These are phyloP conservation scores for Hydrotaea diabolus DNA, from an alignment of 2,888 invertebrate genomes.

Conservation along the genomic window DNA sequence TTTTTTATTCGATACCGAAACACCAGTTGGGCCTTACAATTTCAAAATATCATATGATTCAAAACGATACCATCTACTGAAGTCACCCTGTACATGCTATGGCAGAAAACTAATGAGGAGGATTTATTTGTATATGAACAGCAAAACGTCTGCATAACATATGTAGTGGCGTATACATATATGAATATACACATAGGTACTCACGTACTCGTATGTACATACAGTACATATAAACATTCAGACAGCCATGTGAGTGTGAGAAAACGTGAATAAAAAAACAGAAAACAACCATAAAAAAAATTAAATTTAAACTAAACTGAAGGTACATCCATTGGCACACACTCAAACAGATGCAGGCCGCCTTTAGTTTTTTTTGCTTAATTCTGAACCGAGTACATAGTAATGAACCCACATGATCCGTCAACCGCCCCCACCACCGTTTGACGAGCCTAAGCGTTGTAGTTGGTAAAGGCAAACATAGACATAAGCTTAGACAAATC, in stretches of 20 bases:
- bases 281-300: constrained; percentile 38
- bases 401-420: constrained; percentile 30
- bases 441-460: not conserved
- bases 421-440: not conserved
- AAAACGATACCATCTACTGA: no score
- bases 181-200: not conserved
- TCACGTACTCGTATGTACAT: constrained; percentile 8
- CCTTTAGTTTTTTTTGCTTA: constrained; percentile 4
- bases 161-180: constrained; percentile 13
- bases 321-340: constrained; percentile 19
- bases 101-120: constrained; percentile 18
- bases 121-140: constrained; percentile 45
- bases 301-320: constrained; percentile 56
- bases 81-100: no score
- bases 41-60: no score
- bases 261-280: constrained; percentile 12
- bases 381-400: not conserved
- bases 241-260: not conserved
- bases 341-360: not conserved
- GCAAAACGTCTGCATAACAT: constrained; percentile 51
- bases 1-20: no score
- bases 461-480: no score
- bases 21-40: no score
- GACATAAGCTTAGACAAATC: no score
- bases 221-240: not conserved